These are phyloP conservation scores for Plestiodon gilberti DNA, from an alignment of 2,113 vertebrate species.

Conservation along the genomic window DNA sequence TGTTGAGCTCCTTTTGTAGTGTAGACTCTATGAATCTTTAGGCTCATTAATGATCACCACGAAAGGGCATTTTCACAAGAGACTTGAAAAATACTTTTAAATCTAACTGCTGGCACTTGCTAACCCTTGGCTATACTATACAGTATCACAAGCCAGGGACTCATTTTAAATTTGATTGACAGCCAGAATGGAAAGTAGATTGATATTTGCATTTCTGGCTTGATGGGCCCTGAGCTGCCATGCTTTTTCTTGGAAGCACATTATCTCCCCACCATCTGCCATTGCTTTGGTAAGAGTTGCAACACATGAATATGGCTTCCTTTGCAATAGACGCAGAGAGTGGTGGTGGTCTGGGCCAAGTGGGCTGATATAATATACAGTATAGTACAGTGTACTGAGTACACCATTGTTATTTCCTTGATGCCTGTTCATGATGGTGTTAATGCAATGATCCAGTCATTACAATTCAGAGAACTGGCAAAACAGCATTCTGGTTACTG, in stretches of 20 bases:
- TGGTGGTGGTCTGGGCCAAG: background rate
- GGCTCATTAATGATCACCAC: background rate
- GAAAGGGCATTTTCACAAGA: background rate
- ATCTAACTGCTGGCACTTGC: background rate
- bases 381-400: background rate
- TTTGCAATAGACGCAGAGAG: background rate
- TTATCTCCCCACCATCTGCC: background rate
- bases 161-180: background rate
- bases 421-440: background rate
- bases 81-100: background rate
- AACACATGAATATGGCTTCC: background rate
- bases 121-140: background rate
- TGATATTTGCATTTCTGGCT: background rate
- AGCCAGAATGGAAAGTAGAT: background rate
- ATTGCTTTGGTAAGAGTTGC: background rate
- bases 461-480: background rate
- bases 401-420: too few species aligned
- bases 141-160: background rate
- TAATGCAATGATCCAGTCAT: background rate
- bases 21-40: background rate
- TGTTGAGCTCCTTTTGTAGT: background rate
- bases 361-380: background rate
- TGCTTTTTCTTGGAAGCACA: background rate
- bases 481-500: background rate
- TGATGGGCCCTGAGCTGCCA: background rate